phyloP scores from a whole-genome alignment of 2,113 vertebrate species.

The Halichoerus grypus region DNA sequence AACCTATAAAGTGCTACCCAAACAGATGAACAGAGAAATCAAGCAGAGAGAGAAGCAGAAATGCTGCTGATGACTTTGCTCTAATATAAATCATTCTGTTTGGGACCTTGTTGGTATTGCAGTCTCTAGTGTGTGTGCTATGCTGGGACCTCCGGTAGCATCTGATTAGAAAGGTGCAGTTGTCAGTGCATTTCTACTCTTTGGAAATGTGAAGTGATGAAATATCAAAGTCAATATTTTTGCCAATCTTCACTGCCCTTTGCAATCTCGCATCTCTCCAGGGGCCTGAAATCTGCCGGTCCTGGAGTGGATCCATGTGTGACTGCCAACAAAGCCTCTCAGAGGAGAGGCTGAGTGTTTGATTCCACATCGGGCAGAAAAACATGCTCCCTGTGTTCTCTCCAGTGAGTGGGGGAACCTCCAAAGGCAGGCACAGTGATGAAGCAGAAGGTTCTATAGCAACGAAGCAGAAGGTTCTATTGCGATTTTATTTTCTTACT shows the following conservation, averaged over 20 bases:
- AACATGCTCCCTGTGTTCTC: constrained; percentile 84
- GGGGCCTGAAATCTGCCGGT: constrained; percentile 85
- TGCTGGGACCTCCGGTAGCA: constrained; percentile 71
- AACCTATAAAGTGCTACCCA: constrained; percentile 29
- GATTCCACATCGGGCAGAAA: constrained; percentile 85
- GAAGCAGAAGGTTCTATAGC: background rate
- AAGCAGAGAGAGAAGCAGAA: constrained; percentile 54
- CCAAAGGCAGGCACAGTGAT: constrained; percentile 77
- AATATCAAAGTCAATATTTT: constrained; percentile 88
- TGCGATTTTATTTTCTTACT: constrained; percentile 13
- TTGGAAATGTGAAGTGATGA: constrained; percentile 83
- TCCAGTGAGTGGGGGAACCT: constrained; percentile 81
- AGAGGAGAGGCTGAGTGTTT: constrained; percentile 83
- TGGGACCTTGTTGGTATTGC: constrained; percentile 54
- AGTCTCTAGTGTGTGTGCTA: constrained; percentile 56
- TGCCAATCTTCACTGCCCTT: constrained; percentile 85
- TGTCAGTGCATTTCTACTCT: constrained; percentile 78
- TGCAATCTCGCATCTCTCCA: constrained; percentile 81
- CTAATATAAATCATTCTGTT: constrained; percentile 68
- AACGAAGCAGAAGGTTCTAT: background rate
- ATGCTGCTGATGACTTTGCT: constrained; percentile 77
- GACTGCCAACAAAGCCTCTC: constrained; percentile 86
- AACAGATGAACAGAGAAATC: constrained; percentile 63
- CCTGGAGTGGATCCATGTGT: constrained; percentile 86
- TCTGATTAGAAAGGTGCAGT: constrained; percentile 83